Percentiles rank a stretch among this genome's conserved stretches.
Evolutionary conservation across 2,797 vertebrate species (phyloP).

Genomic region (Lepilemur septentrionalis): DNA sequence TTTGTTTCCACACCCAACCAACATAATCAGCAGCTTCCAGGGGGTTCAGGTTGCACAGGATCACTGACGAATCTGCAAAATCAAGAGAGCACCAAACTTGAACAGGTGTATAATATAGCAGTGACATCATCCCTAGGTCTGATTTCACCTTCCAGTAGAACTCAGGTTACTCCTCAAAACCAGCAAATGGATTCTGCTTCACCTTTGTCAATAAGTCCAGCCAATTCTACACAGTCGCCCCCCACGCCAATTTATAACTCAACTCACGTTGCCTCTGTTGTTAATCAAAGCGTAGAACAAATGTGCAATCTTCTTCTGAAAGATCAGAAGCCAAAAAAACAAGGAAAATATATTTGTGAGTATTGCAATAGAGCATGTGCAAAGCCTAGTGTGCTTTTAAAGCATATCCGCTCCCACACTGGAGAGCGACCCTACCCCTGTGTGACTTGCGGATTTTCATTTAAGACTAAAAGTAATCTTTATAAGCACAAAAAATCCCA

Average conservation of each 20-base stretch:
- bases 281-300: slow-evolving; percentile 92
- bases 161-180: slow-evolving; percentile 92
- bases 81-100: slow-evolving; percentile 88
- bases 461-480: slow-evolving; percentile 99
- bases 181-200: slow-evolving; percentile 92
- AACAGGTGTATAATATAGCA: slow-evolving; percentile 90
- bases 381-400: slow-evolving; percentile 97
- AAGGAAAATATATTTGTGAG: slow-evolving; percentile 97
- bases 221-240: slow-evolving; percentile 91
- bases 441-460: slow-evolving; percentile 97
- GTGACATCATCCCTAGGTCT: slow-evolving; percentile 87
- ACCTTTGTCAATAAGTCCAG: slow-evolving; percentile 90
- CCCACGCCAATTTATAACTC: slow-evolving; percentile 91
- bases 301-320: slow-evolving; percentile 90
- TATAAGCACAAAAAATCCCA: slow-evolving; percentile 99
- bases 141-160: slow-evolving; percentile 87
- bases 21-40: slow-evolving; percentile 82
- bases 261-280: slow-evolving; percentile 90
- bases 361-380: slow-evolving; percentile 97
- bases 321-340: slow-evolving; percentile 98
- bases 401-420: slow-evolving; percentile 98
- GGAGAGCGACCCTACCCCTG: slow-evolving; percentile 98
- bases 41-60: slow-evolving; percentile 84
- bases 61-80: slow-evolving; percentile 83
- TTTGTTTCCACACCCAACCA: slow-evolving; percentile 76